Base-by-base conservation (phyloP, 2,113 vertebrate genomes). In the Myotis davidii region DNA sequence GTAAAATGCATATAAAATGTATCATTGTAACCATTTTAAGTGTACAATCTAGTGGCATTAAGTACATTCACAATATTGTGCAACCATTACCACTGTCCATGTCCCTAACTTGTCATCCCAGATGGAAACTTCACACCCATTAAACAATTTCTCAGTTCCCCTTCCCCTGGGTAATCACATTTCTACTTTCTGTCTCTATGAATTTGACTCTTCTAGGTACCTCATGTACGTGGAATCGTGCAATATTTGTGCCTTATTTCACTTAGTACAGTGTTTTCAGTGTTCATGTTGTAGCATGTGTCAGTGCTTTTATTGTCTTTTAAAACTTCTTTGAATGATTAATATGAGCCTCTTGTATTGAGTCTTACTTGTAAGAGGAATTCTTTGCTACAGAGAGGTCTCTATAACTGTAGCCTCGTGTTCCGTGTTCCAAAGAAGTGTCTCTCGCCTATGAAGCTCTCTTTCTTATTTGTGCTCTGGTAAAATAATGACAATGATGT, bases 351-450 rank as follows among this genome's bases (percentile, higher is more conserved):
- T 81, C 39, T 82, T 23, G 0, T 67, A 39, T 39, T 45, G 56
- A 84, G 23, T 87, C 34, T 83, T 85, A 16, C 78, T 87, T 88
- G 21, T 56, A 65, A 85, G 48, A 88, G 91, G 56, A 73, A 65
- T 83, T 59, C 37, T 56, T 67, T 25, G 64, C 52, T 67, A 29
- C 84, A 54, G 21, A 72, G 61, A 32, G 37, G 18, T 52, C 20
- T 83, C 9, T 0, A 1, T 59, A 52, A 69, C 39, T 72, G n/a
- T 39, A 45, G 27, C 37, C 73, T 48, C 72, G 29, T 37, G 29
- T 59, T 72, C 42, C 9, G 25, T 37, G 29, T 59, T 72, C 42
- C 9, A 23, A 2, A 74, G 0, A 69, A 65, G 32, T 86, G 7
- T 37, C 65, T 54, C 65, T 8, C 3, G 0, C 0, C 25, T 13